Percentiles rank a stretch among this genome's conserved stretches.
phyloP scores from a whole-genome alignment of 2,797 vertebrate genomes.

The Sylvia borin region DNA sequence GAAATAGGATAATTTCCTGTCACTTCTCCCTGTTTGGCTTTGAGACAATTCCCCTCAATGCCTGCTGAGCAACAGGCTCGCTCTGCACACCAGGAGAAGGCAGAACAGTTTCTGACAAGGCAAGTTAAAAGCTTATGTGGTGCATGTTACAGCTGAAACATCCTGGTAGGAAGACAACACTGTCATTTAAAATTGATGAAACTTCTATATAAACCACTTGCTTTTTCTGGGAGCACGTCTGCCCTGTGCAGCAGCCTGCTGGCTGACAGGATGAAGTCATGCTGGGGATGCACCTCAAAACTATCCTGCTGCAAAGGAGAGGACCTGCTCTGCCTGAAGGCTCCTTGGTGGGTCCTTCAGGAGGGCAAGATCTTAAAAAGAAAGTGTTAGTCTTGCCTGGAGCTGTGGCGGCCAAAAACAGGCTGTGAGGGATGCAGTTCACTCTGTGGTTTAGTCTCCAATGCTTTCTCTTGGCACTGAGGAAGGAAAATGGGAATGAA shows the following conservation, averaged over 20 bases:
- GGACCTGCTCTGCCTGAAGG: neutral
- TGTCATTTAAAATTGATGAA: conserved; percentile 57
- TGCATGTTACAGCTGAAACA: conserved; percentile 19
- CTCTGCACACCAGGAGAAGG: neutral
- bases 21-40: neutral
- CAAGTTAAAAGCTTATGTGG: conserved; percentile 25
- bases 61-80: neutral
- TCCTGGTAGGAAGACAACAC: neutral
- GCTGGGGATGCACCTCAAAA: neutral
- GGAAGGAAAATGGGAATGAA: neutral
- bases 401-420: neutral
- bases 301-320: neutral
- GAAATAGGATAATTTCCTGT: neutral
- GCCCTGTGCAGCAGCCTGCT: neutral
- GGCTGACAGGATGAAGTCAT: neutral
- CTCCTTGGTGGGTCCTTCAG: neutral
- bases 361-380: neutral
- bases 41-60: neutral
- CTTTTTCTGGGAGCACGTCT: neutral
- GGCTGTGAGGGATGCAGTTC: neutral
- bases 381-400: neutral
- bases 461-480: neutral
- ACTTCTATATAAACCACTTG: conserved; percentile 13
- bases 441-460: neutral
- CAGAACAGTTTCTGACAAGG: neutral